Conservation (phyloP, 1,140 invertebrate species). For the Drosophila oshimai region DNA sequence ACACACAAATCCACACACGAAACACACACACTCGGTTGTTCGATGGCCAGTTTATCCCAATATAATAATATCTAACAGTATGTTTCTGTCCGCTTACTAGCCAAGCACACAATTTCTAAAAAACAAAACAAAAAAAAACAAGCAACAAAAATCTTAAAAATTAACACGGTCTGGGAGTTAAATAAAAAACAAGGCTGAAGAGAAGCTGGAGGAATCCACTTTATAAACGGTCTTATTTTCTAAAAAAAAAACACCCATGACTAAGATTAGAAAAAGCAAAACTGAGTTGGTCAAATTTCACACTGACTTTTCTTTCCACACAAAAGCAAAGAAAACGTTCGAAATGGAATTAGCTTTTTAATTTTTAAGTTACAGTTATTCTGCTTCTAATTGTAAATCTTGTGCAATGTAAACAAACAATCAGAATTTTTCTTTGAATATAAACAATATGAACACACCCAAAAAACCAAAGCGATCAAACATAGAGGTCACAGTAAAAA, state of each 20-base stretch:
- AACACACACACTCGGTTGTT: constrained; percentile 26
- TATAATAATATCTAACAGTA: constrained; percentile 45
- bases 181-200: not conserved
- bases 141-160: constrained; percentile 70
- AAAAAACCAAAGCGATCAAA: constrained; percentile 8
- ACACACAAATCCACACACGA: constrained; percentile 5
- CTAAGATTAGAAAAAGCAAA: constrained; percentile 21
- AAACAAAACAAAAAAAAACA: constrained; percentile 34
- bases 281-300: constrained; percentile 27
- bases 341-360: constrained; percentile 54
- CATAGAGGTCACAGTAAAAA: constrained; percentile 35
- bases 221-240: not conserved
- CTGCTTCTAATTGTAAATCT: constrained; percentile 83
- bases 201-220: not conserved
- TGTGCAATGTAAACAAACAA: constrained; percentile 82
- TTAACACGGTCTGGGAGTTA: constrained; percentile 44
- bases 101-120: constrained; percentile 73
- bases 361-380: constrained; percentile 83
- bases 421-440: constrained; percentile 82
- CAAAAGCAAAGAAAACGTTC: constrained; percentile 44
- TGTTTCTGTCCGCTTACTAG: constrained; percentile 68
- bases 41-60: constrained; percentile 20
- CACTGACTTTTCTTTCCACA: constrained; percentile 49
- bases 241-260: not conserved
- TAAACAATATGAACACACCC: constrained; percentile 43